Conservation (phyloP, 2,797 vertebrate genomes). For the Echeneis naucrates region DNA sequence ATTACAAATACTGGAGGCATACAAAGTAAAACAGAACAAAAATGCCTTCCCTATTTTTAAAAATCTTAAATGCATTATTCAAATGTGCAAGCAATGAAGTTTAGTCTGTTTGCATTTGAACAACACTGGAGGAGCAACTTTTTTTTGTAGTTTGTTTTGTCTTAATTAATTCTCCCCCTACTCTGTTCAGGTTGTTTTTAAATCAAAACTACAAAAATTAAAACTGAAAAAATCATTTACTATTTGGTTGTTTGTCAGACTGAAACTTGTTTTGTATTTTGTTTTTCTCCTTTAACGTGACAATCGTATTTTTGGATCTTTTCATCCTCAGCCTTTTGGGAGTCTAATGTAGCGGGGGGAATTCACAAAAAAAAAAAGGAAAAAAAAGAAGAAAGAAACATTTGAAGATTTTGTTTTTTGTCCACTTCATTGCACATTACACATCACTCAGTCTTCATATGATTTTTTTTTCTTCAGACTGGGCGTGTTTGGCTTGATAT, state of each 20-base stretch:
- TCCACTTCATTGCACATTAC: slow-evolving; percentile 8
- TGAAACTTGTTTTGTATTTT: background rate
- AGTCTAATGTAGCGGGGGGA: background rate
- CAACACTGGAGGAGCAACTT: background rate
- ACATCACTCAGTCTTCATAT: no score
- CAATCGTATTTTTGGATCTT: background rate
- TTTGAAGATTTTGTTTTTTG: background rate
- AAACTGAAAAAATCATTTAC: background rate
- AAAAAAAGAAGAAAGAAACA: background rate
- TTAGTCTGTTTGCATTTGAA: background rate
- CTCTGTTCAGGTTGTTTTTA: background rate
- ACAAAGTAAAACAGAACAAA: slow-evolving; percentile 2
- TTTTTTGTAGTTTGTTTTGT: no score
- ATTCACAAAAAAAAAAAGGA: no score
- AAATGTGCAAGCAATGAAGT: background rate
- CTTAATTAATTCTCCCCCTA: no score
- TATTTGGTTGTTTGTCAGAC: background rate
- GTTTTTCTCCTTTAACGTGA: background rate
- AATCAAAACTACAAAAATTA: background rate
- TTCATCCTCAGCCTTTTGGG: background rate
- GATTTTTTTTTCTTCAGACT: slow-evolving; percentile 15
- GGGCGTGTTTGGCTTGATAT: slow-evolving; percentile 11
- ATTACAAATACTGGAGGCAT: background rate
- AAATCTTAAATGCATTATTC: slow-evolving; percentile 18
- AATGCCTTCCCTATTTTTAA: background rate